Evolutionary conservation across 2,113 vertebrate species (phyloP).

Genomic region (Dendropsophus ebraccatus): DNA sequence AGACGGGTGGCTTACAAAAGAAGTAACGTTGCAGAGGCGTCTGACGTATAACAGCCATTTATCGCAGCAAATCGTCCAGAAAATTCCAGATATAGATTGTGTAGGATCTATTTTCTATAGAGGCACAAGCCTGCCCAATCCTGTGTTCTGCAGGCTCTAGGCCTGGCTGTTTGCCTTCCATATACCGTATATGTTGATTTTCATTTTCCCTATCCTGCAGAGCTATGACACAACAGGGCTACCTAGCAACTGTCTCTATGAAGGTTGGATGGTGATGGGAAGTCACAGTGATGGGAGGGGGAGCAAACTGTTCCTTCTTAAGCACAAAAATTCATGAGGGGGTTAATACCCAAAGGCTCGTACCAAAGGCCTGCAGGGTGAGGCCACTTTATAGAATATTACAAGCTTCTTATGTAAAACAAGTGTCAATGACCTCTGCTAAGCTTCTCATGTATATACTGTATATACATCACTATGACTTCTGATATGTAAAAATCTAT

Average conservation of each 20-base stretch:
- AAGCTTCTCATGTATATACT: not conserved
- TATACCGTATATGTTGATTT: conserved; percentile 9
- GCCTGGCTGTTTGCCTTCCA: not conserved
- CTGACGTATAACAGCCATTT: not conserved
- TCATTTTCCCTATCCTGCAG: conserved; percentile 43
- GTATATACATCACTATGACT: not conserved
- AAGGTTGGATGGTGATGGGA: conserved; percentile 39
- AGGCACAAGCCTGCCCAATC: not conserved
- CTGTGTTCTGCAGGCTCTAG: not conserved
- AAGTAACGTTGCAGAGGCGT: not conserved
- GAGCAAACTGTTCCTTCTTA: conserved; percentile 29
- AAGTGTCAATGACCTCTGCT: not conserved
- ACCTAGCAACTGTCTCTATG: conserved; percentile 58
- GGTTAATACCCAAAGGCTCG: conserved; percentile 22
- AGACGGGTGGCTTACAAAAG: not conserved
- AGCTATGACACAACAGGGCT: conserved; percentile 57
- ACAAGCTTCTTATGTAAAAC: not conserved
- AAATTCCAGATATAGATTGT: not conserved
- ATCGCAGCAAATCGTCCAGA: not conserved
- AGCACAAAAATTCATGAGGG: not conserved
- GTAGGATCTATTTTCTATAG: not conserved
- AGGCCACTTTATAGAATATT: not conserved
- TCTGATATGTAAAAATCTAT: not conserved
- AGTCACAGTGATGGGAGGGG: conserved; percentile 41
- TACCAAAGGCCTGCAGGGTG: not conserved